Evolutionary conservation across 2,113 vertebrate genomes (phyloP).

Genomic region (Dipodomys stephensi): DNA sequence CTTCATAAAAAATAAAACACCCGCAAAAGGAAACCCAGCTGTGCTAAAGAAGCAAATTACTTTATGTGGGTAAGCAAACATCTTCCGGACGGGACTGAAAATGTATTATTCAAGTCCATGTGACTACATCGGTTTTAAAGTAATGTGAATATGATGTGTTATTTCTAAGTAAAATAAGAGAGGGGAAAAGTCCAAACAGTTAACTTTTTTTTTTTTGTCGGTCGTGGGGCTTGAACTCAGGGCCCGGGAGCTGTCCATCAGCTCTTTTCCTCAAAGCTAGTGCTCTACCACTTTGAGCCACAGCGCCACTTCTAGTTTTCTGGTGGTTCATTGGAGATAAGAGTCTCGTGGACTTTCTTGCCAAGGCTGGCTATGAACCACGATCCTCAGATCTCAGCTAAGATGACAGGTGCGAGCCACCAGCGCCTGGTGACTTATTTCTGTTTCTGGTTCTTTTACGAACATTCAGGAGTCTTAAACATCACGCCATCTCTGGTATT

Average conservation of each 20-base stretch:
- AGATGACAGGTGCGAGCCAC: too few relatives aligned
- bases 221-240: too few relatives aligned
- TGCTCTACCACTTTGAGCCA: too few relatives aligned
- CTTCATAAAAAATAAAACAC: constrained; percentile 98
- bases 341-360: too few relatives aligned
- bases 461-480: not conserved
- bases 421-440: not conserved
- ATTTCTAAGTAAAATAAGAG: constrained; percentile 84
- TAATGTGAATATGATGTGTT: constrained; percentile 86
- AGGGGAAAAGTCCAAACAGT: constrained; percentile 65
- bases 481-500: not conserved
- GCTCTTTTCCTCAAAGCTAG: too few relatives aligned
- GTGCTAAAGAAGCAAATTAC: constrained; percentile 94
- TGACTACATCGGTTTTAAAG: constrained; percentile 92
- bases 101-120: constrained; percentile 96
- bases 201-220: constrained; percentile 65
- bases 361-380: too few relatives aligned
- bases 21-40: constrained; percentile 95
- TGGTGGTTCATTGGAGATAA: too few relatives aligned
- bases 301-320: too few relatives aligned
- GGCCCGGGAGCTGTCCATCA: too few relatives aligned
- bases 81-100: constrained; percentile 92
- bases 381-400: too few relatives aligned
- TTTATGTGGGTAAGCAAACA: constrained; percentile 96
- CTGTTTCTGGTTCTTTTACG: constrained; percentile 28